These are phyloP conservation scores for Stictocephala bisonia DNA, from an alignment of 2,888 invertebrate species.

Conservation along the genomic window DNA sequence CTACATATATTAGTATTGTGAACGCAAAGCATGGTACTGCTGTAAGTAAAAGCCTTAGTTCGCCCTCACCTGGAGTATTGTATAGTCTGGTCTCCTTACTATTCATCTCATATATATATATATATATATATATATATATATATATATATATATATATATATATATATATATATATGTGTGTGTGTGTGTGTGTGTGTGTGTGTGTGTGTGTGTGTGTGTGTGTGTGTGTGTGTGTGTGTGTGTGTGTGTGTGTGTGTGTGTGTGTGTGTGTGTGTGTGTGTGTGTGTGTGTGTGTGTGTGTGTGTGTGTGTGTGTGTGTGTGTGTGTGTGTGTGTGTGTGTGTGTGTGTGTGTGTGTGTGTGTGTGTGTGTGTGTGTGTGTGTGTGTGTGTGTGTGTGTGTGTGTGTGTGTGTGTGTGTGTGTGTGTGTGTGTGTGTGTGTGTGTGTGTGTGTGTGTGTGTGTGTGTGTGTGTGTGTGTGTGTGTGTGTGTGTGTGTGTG, in stretches of 20 bases:
- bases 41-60: no score
- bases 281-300: conserved; percentile 13
- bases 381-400: conserved; percentile 9
- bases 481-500: conserved; percentile 9
- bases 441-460: conserved; percentile 13
- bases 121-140: no score
- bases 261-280: not conserved
- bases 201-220: no score
- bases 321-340: conserved; percentile 13
- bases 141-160: no score
- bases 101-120: no score
- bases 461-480: conserved; percentile 8
- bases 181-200: no score
- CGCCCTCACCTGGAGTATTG: no score
- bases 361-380: conserved; percentile 13
- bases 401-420: conserved; percentile 13
- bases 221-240: not conserved
- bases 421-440: conserved; percentile 9
- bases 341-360: conserved; percentile 13
- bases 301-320: conserved; percentile 13
- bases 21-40: no score
- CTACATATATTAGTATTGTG: no score
- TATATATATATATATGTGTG: no score
- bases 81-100: no score
- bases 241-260: not conserved